Evolutionary conservation across 2,888 invertebrate species (phyloP), one percentile per base, ranked within the genome.

Genomic region (Pachymerium ferrugineum): DNA sequence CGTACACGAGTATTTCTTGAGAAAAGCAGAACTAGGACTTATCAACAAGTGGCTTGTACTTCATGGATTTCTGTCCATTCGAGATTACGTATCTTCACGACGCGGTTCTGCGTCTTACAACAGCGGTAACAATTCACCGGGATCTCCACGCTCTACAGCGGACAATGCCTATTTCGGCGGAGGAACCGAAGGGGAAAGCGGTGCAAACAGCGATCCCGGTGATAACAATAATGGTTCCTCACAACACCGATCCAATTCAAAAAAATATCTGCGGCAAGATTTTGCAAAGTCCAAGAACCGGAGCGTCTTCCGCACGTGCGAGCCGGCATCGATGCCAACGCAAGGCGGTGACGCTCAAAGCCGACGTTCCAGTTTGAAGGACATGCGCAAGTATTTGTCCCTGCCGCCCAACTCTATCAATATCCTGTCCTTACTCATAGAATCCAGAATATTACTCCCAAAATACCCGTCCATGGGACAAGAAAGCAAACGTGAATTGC

Each of bases 301-400:
- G 38, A 83, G 82, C 76, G 83, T 85, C 77, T 84, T 84, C 78
- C 80, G 84, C 73, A 84, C 84, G 0, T 78, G 81, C 76, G 82
- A 82, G 74, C 78, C 80, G 16, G 78, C 78, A 0, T 78, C 79
- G 25, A 29, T 72, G 42, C 72, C 72, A 54, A 47, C 77, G 70
- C 33, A 74, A 42, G 30, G 72, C 70, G 54, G 22, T 30, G 74
- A 74, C 71, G 73, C 74, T 28, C 75, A 74, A 8, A 74, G 73
- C 62, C 77, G 85, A 31, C 77, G 85, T 70, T 84, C 82, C 74
- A 84, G 84, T 73, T 79, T 85, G 54, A 85, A 85, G 77, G 85
- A 85, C 76, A 84, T 85, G 84, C 79, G 85, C 68, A 85, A 85
- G 79, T 85, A 84, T 78, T 82, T 83, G 19, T 85, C 85, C 0